These are phyloP conservation scores for Miichthys miiuy DNA, from an alignment of 2,797 vertebrate species.

Conservation along the genomic window DNA sequence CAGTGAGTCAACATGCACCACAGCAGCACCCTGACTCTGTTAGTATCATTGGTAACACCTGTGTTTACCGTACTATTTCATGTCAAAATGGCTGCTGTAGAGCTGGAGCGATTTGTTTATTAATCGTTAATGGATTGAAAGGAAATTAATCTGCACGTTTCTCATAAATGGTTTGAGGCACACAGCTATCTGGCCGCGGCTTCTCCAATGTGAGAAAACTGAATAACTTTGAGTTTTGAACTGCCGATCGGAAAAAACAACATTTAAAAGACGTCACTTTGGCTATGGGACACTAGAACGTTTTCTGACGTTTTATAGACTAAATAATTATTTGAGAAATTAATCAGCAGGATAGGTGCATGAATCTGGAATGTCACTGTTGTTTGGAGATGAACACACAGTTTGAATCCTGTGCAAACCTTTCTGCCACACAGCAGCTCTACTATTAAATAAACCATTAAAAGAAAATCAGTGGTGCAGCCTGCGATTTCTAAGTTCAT, in stretches of 20 bases:
- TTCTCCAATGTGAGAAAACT: background rate
- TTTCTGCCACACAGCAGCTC: background rate
- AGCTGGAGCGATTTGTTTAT: background rate
- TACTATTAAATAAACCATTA: background rate
- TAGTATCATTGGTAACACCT: no score
- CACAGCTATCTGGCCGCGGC: background rate
- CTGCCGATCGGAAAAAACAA: no score
- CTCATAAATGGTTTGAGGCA: background rate
- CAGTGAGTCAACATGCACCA: no score
- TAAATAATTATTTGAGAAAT: background rate
- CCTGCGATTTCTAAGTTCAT: background rate
- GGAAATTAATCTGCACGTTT: no score
- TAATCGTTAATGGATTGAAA: background rate
- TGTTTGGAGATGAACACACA: background rate
- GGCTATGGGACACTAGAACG: no score
- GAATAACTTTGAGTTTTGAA: background rate
- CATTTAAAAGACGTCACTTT: no score
- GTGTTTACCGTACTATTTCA: no score
- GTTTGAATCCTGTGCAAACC: background rate
- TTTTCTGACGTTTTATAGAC: background rate
- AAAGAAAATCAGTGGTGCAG: background rate
- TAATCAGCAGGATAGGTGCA: background rate
- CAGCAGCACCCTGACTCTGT: no score
- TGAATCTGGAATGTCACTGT: background rate
- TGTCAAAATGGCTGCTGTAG: no score